Percentiles rank a stretch among this genome's conserved stretches.
phyloP scores from a whole-genome alignment of 2,888 invertebrate species.

The Acleris sparsana region DNA sequence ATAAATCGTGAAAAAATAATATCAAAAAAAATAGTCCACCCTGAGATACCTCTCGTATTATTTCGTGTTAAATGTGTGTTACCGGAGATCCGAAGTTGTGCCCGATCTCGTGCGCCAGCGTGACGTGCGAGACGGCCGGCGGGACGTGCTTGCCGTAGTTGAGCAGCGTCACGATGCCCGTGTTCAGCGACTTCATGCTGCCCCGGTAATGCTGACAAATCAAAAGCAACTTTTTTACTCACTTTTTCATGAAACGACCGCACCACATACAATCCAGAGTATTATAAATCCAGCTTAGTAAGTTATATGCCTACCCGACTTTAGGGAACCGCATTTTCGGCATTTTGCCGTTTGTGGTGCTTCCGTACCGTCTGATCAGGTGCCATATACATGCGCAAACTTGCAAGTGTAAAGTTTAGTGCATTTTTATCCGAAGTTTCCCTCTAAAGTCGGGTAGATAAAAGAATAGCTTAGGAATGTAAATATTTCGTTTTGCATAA shows the following conservation, averaged over 20 bases:
- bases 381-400: background rate
- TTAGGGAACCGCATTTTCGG: too few relatives aligned
- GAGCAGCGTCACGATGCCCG: conserved; percentile 97
- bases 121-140: conserved; percentile 98
- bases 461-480: background rate
- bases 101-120: conserved; percentile 99
- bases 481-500: background rate
- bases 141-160: conserved; percentile 99
- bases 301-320: too few relatives aligned
- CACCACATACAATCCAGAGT: too few relatives aligned
- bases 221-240: conserved; percentile 34
- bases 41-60: too few relatives aligned
- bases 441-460: background rate
- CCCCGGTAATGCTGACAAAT: conserved; percentile 94
- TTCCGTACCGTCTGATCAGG: too few relatives aligned
- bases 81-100: conserved; percentile 99
- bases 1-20: too few relatives aligned
- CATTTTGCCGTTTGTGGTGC: too few relatives aligned
- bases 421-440: background rate
- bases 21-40: too few relatives aligned
- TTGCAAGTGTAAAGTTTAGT: background rate
- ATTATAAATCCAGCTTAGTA: too few relatives aligned
- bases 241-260: too few relatives aligned
- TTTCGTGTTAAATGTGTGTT: too few relatives aligned
- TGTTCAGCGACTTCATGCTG: conserved; percentile 96